Evolutionary conservation across 2,888 invertebrate species (phyloP).

Genomic region (Sipha maydis): DNA sequence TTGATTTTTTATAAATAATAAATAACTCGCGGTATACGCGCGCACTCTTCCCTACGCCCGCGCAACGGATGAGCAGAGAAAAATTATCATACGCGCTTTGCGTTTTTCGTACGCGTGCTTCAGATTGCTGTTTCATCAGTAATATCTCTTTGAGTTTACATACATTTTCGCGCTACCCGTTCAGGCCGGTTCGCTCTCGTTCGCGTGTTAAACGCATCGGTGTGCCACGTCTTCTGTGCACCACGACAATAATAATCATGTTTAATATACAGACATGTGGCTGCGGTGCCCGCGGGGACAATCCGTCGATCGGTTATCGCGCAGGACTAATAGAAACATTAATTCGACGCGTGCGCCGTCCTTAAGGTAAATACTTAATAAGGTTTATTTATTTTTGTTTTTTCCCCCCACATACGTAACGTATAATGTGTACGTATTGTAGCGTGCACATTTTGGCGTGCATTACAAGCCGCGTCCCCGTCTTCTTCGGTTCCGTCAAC

Average conservation of each 20-base stretch:
- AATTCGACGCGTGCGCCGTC: not conserved
- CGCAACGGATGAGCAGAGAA: not conserved
- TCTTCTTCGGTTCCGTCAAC: too few relatives aligned
- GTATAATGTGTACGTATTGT: too few relatives aligned
- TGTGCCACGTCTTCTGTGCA: too few relatives aligned
- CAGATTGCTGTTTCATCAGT: not conserved
- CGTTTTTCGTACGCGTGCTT: not conserved
- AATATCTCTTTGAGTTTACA: not conserved
- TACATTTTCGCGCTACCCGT: too few relatives aligned
- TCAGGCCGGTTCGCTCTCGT: not conserved
- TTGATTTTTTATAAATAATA: not conserved
- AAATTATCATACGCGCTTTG: not conserved
- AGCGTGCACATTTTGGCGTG: too few relatives aligned
- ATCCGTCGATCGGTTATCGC: not conserved
- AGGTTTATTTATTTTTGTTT: too few relatives aligned
- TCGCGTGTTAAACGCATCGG: not conserved
- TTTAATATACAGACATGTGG: not conserved
- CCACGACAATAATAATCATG: too few relatives aligned
- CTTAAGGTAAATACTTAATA: too few relatives aligned
- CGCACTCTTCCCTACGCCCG: not conserved
- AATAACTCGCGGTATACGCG: not conserved
- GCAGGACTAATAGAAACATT: not conserved
- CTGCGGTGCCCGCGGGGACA: not conserved
- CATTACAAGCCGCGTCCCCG: too few relatives aligned
- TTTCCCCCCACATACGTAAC: too few relatives aligned